Evolutionary conservation across 2,797 vertebrate species (phyloP), one percentile per base, ranked within the genome.

Genomic region (Peromyscus eremicus): DNA sequence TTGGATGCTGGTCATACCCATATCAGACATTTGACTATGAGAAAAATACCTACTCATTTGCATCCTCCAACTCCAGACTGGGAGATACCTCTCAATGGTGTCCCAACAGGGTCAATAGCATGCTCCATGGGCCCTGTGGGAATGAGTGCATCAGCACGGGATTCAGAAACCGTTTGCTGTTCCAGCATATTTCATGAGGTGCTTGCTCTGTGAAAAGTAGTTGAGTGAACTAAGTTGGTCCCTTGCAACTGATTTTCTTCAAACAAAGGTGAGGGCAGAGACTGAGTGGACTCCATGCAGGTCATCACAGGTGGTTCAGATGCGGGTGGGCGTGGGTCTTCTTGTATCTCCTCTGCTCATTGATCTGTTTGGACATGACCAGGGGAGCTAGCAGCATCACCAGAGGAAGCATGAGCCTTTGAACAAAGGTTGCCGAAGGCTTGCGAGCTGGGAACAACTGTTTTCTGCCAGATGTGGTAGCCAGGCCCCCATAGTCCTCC

Each of bases 401-500:
- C 6, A 76, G 82, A 68, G 1, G 14, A 68, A 1, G 2, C 29
- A 43, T 68, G 34, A 43, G 14, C 19, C 66, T 49, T 57, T 49
- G 37, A 82, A 25, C 5, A 2, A 82, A 46, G n/a, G 49, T 32
- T n/a, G 12, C 27, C 68, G 29, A 29, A 77, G 77, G 14, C 66
- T 90, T 80, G 16, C 60, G 40, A 57, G 79, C 52, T 0, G 1
- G 57, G 71, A 40, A 21, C 8, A 2, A n/a, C 25, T 5, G 0
- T 0, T 6, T n/a, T 27, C 12, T n/a, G 6, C 49, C 0, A 0
- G 46, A 5, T 16, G 32, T 14, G 29, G 82, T 68, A 68, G 43
- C 32, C 64, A 70, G 37, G 34, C 13, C 60, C 71, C 43, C n/a
- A 2, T 27, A n/a, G 21, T n/a, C 29, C 71, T 27, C 3, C 11